A percentile compares a stretch with the other conserved stretches of the same genome.
These are phyloP conservation scores for Phymorhynchus buccinoides DNA, from an alignment of 1,140 invertebrate genomes.

Conservation along the genomic window DNA sequence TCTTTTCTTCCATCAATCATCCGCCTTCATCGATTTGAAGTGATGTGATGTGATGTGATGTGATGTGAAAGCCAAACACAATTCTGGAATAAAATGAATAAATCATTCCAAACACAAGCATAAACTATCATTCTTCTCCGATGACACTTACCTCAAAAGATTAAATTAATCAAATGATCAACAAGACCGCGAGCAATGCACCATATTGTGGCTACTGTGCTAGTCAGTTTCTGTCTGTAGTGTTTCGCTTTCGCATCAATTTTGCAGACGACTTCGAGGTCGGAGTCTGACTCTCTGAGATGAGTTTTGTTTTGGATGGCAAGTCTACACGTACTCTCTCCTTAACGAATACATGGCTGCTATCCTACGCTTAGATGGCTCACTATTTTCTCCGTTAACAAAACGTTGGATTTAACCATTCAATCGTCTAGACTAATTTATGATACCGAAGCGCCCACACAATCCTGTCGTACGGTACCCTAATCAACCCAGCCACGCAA, in stretches of 20 bases:
- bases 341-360: too few relatives aligned
- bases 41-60: too few relatives aligned
- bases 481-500: constrained; percentile 14
- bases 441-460: not conserved
- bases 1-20: too few relatives aligned
- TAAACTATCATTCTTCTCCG: not conserved
- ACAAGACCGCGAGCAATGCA: not conserved
- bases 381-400: too few relatives aligned
- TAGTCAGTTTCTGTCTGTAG: not conserved
- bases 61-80: too few relatives aligned
- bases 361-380: too few relatives aligned
- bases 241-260: not conserved
- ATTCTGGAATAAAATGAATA: too few relatives aligned
- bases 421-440: constrained; percentile 21
- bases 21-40: not conserved
- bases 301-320: too few relatives aligned
- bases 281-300: too few relatives aligned
- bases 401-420: not conserved
- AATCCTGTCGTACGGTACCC: not conserved
- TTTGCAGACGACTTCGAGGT: not conserved
- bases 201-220: constrained; percentile 6
- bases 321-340: too few relatives aligned
- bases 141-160: not conserved
- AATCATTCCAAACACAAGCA: too few relatives aligned
- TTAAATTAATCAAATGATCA: not conserved